A percentile compares a stretch with the other conserved stretches of the same genome.
These are phyloP conservation scores for Ellobius talpinus DNA, from an alignment of 2,113 vertebrate species.

Conservation along the genomic window DNA sequence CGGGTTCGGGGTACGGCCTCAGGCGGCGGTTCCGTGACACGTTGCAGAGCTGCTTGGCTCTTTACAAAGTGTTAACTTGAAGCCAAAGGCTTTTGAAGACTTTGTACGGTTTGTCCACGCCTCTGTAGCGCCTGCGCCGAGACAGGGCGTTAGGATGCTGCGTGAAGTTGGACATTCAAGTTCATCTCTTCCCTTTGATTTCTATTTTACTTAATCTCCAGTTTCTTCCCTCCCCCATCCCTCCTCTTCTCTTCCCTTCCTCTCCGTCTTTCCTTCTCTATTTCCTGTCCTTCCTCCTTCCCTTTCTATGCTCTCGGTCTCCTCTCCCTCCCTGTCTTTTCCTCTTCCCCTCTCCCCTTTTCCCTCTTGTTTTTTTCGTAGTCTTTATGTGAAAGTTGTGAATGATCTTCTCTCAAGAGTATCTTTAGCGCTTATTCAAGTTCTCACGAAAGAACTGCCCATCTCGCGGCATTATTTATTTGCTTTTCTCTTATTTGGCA, in stretches of 20 bases:
- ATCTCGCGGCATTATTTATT: background rate
- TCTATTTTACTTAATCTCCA: background rate
- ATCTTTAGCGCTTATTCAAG: background rate
- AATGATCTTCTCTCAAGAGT: background rate
- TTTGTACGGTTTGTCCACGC: background rate
- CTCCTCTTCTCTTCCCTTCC: background rate
- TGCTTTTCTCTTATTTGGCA: background rate
- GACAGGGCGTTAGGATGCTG: background rate
- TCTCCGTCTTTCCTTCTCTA: background rate
- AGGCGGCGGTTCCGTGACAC: background rate
- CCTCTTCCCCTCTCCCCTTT: too few relatives aligned
- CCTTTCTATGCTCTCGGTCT: background rate
- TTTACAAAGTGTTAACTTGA: background rate
- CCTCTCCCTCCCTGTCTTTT: background rate
- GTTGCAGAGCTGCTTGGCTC: background rate
- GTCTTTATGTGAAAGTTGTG: background rate
- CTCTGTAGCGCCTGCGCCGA: background rate
- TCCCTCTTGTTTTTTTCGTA: background rate
- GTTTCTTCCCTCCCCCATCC: background rate
- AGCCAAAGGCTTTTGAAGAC: background rate
- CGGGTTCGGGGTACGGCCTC: background rate
- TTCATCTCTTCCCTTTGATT: background rate
- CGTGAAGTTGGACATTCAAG: background rate
- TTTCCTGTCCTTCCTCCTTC: background rate
- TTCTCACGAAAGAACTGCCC: background rate